Conservation (phyloP, 92 coral and sea anemone species). For the Parazoanthus darwini region DNA sequence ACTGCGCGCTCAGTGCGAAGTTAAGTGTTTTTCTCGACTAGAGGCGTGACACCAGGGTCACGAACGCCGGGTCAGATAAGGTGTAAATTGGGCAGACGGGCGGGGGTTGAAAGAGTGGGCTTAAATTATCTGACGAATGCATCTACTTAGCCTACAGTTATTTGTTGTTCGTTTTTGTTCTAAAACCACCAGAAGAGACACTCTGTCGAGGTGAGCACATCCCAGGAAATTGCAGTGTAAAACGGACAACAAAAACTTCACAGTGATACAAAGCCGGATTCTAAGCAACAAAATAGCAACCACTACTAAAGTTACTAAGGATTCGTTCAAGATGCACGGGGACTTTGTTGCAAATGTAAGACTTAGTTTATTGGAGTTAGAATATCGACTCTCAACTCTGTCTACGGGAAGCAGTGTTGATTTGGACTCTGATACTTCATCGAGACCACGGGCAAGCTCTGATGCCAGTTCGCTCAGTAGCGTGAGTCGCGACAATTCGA, state of each 20-base stretch:
- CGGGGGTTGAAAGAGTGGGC: slow-evolving; percentile 29
- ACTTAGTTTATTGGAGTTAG: slow-evolving; percentile 24
- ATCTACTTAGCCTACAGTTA: slow-evolving; percentile 6
- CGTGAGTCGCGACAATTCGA: not conserved
- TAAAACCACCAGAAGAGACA: slow-evolving; percentile 17
- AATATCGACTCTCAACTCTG: slow-evolving; percentile 24
- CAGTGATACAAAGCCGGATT: not conserved
- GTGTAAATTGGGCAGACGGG: slow-evolving; percentile 23
- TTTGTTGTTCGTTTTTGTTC: slow-evolving; percentile 12
- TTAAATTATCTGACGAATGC: slow-evolving; percentile 35
- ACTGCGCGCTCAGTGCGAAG: not conserved
- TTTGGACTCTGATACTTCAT: not conserved
- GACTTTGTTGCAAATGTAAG: slow-evolving; percentile 14
- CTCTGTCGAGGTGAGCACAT: not conserved
- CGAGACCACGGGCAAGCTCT: slow-evolving; percentile 18
- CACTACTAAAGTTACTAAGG: not conserved
- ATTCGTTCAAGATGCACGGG: slow-evolving; percentile 26
- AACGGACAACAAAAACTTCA: not conserved
- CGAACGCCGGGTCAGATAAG: not conserved
- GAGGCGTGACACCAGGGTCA: slow-evolving; percentile 31
- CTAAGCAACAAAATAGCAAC: not conserved
- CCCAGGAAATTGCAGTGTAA: not conserved
- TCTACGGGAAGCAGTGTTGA: slow-evolving; percentile 42
- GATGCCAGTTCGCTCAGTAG: not conserved
- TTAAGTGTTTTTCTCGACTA: too few species aligned